phyloP scores from a whole-genome alignment of 2,888 invertebrate species.

The Papilio demoleus region DNA sequence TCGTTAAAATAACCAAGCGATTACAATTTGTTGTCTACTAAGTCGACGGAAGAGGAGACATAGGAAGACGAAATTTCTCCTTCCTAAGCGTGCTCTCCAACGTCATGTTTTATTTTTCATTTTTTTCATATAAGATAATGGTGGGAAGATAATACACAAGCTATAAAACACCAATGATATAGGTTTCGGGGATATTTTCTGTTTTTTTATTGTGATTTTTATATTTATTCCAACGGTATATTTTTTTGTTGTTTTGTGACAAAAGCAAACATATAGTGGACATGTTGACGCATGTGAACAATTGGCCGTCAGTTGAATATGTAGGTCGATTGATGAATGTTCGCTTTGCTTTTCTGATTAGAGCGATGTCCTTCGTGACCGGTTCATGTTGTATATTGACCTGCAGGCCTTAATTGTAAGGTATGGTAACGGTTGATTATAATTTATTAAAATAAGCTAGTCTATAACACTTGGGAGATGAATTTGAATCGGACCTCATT shows the following conservation, averaged over 20 bases:
- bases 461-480: too few species aligned
- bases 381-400: constrained; percentile 9
- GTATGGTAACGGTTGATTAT: neutral
- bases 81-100: too few species aligned
- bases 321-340: constrained; percentile 39
- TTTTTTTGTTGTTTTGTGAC: constrained; percentile 7
- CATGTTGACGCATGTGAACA: constrained; percentile 35
- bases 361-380: constrained; percentile 33
- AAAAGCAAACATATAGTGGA: neutral
- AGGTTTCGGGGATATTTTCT: too few species aligned
- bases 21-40: too few species aligned
- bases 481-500: neutral
- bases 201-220: neutral
- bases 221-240: neutral
- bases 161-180: too few species aligned
- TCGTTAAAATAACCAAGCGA: too few species aligned
- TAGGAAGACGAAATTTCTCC: too few species aligned
- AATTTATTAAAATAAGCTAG: neutral
- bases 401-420: neutral
- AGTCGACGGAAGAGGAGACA: too few species aligned
- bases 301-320: constrained; percentile 37
- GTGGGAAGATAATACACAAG: too few species aligned
- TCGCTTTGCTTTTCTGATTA: constrained; percentile 37
- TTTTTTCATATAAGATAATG: too few species aligned
- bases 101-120: too few species aligned